Evolutionary conservation across 2,113 vertebrate genomes (phyloP).

Genomic region (Cyprinus carpio): DNA sequence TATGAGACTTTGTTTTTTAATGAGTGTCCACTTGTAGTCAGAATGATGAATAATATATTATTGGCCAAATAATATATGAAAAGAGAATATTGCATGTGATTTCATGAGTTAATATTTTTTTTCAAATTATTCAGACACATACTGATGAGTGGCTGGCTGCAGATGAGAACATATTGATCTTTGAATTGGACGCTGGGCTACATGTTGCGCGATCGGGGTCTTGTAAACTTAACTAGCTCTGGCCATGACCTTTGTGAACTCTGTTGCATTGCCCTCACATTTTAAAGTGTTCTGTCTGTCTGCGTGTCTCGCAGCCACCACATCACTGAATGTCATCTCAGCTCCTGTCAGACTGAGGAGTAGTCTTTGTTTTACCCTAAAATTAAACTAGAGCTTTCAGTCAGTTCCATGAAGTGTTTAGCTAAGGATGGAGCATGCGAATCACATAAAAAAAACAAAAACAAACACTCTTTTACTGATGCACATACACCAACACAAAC

Average conservation of each 20-base stretch:
- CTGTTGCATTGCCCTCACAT: background rate
- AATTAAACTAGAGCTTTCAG: background rate
- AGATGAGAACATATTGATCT: constrained; percentile 38
- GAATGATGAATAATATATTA: background rate
- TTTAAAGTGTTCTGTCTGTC: background rate
- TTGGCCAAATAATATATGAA: background rate
- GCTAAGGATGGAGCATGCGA: background rate
- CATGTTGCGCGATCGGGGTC: background rate
- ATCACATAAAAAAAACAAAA: background rate
- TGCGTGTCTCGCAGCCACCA: background rate
- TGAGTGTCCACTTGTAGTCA: background rate
- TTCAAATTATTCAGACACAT: background rate
- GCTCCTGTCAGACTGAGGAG: background rate
- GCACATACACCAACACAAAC: background rate
- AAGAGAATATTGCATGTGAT: background rate
- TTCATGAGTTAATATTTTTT: background rate
- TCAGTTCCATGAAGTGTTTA: background rate
- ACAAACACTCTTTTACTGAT: background rate
- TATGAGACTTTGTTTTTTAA: constrained; percentile 1
- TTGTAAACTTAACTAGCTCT: too few relatives aligned
- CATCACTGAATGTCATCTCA: background rate
- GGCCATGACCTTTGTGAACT: background rate
- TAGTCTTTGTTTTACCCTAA: constrained; percentile 26
- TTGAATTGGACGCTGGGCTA: background rate
- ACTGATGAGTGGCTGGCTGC: constrained; percentile 18